A percentile compares a stretch with the other conserved stretches of the same genome.
These are phyloP conservation scores for Stomatorhinus ivindoensis DNA, from an alignment of 2,113 vertebrate genomes.

Conservation along the genomic window DNA sequence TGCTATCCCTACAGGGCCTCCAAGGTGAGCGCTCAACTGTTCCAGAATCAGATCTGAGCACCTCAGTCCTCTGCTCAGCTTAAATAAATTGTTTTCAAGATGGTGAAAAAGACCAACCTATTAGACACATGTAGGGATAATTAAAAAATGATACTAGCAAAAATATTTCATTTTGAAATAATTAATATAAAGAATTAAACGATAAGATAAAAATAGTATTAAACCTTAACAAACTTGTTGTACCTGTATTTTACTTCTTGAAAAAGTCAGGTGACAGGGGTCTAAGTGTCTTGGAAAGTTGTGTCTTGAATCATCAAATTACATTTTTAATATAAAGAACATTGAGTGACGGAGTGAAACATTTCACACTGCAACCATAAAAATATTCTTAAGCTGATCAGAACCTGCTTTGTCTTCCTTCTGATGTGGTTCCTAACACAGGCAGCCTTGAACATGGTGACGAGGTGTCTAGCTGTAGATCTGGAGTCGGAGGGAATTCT, in stretches of 20 bases:
- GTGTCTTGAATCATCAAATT: background rate
- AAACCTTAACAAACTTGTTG: background rate
- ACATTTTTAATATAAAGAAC: background rate
- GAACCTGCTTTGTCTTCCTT: background rate
- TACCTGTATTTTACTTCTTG: background rate
- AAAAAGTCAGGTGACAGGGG: background rate
- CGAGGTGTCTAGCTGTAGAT: constrained; percentile 55
- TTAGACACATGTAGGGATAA: background rate
- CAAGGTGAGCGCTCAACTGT: background rate
- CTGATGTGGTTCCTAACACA: constrained; percentile 24
- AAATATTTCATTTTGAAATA: background rate
- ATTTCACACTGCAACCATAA: background rate
- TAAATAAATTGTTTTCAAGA: background rate
- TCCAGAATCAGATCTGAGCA: background rate
- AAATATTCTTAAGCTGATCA: background rate
- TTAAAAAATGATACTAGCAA: background rate
- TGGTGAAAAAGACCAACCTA: background rate
- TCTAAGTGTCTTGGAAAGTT: background rate
- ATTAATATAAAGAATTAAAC: background rate
- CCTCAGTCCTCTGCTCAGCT: background rate
- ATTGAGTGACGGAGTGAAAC: background rate
- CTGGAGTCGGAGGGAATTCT: constrained; percentile 56
- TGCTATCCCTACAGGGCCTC: background rate
- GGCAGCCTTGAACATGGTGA: constrained; percentile 63
- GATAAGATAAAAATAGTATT: background rate